Evolutionary conservation across 2,888 invertebrate species (phyloP).

Genomic region (Caradrina kadenii): DNA sequence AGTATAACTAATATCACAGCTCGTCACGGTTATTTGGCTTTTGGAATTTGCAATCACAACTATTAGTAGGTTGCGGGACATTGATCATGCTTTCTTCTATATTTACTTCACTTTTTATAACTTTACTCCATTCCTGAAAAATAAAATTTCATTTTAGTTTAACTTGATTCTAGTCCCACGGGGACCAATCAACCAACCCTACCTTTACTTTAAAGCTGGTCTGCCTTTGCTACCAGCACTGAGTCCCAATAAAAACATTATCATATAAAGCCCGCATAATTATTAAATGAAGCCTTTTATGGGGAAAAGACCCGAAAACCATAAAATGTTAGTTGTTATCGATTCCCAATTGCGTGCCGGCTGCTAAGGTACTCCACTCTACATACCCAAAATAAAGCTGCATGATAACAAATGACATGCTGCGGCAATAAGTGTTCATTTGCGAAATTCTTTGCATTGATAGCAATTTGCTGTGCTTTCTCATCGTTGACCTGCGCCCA

Average conservation of each 20-base stretch:
- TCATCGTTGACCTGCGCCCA: constrained; percentile 95
- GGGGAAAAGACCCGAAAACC: too few relatives aligned
- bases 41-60: constrained; percentile 74
- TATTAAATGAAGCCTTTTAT: too few relatives aligned
- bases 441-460: constrained; percentile 93
- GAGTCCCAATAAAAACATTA: too few relatives aligned
- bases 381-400: constrained; percentile 83
- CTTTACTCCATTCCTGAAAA: constrained; percentile 93
- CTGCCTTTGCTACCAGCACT: too few relatives aligned
- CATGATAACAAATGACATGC: constrained; percentile 97
- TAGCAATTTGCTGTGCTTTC: constrained; percentile 92
- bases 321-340: too few relatives aligned
- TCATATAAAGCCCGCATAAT: too few relatives aligned
- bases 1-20: constrained; percentile 67
- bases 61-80: constrained; percentile 78
- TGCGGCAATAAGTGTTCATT: constrained; percentile 95
- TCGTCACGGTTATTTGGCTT: constrained; percentile 74
- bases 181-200: too few relatives aligned
- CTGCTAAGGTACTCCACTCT: background rate
- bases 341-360: too few relatives aligned
- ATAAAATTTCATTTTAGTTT: background rate
- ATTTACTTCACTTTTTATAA: constrained; percentile 86
- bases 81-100: constrained; percentile 79
- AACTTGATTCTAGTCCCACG: background rate
- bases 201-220: too few relatives aligned